Base-by-base conservation (phyloP, 2,113 vertebrate genomes). In the Hyaena hyaena region DNA sequence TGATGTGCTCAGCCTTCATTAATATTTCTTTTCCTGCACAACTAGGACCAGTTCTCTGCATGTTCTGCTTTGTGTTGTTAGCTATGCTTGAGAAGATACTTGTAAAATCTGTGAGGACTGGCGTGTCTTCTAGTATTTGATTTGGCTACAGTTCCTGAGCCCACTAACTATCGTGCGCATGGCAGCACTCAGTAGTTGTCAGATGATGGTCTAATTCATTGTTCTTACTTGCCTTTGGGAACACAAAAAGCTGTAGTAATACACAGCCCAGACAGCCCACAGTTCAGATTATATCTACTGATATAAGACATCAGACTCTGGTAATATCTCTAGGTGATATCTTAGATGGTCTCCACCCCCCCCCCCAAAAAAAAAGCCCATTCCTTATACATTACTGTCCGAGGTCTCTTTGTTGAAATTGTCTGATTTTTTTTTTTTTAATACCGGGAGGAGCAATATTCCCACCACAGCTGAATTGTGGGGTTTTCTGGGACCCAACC, bases 41-140 rank as follows among this genome's bases (percentile, higher is more conserved):
- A 45, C 9, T 84, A 5, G 33, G 83, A 21, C 23, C 17, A 16
- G 7, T 87, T 83, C 14, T 87, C 77, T 79, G 74, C 28, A 53
- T 48, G 50, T 93, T 84, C 21, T 43, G 73, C 21, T 97, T 94
- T 93, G 43, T 21, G 15, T 88, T 84, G n/a, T 83, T 61, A 55
- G 33, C 39, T 73, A 39, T 77, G 28, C 66, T 87, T 58, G 31
- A 80, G 66, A 69, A 61, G 58, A 45, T 9, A 73, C 69, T 88
- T 95, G n/a, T 84, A 81, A 76, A 93, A 53, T 66, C 17, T 87
- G 68, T 69, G 69, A 84, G 7, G 23, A 16, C 10, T 66, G 11
- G 4, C 23, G 39, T 69, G 26, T 93, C 76, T 93, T 66, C 45
- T 85, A 55, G 39, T 74, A 16, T 96, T 91, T 68, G 50, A 81